Base-by-base conservation (phyloP, 2,888 invertebrate species). In the Cataglyphis altisquamis region DNA sequence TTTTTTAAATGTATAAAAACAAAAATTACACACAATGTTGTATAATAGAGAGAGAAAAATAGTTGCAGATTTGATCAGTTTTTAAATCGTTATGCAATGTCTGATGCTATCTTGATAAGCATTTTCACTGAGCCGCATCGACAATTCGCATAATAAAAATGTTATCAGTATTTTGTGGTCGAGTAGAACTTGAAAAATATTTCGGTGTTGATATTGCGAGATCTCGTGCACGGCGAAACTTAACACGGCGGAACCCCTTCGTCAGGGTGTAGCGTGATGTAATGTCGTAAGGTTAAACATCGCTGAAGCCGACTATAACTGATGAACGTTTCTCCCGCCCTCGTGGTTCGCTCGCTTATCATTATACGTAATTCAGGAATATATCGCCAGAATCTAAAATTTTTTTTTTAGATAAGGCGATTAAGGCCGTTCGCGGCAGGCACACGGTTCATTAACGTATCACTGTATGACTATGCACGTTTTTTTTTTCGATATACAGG, bases 261-360 rank as follows among this genome's bases (percentile, higher is more conserved):
- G 74, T 82, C 66, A 64, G 68, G 75, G 82, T 67, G 82, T 91
- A 85, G 90, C 90, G 90, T 90, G 90, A 90, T 85, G 84, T 83
- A 82, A 81, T 85, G 85, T 89, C 90, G 86, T 90, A 91, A 91
- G 90, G 88, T 91, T 89, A 91, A 90, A 84, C 86, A 87, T 78
- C 75, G 74, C 57, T 57, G 81, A 73, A 74, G 77, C 68, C 74
- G 55, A 80, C 75, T 48, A 70, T 70, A 74, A 60, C 72, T 52
- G 73, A 62, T 66, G 48, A 25, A 66, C 70, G 41, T 32, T 82
- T 74, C 78, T 84, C 64, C 57, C 82, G 82, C 21, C 45, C 62
- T 73, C 77, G 25, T 66, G 83, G 80, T 78, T 87, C 48, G 85
- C 84, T 86, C 83, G 86, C 86, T 89, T 86, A 88, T 82, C 86